phyloP scores from a whole-genome alignment of 2,113 vertebrate genomes.

The Natator depressus region DNA sequence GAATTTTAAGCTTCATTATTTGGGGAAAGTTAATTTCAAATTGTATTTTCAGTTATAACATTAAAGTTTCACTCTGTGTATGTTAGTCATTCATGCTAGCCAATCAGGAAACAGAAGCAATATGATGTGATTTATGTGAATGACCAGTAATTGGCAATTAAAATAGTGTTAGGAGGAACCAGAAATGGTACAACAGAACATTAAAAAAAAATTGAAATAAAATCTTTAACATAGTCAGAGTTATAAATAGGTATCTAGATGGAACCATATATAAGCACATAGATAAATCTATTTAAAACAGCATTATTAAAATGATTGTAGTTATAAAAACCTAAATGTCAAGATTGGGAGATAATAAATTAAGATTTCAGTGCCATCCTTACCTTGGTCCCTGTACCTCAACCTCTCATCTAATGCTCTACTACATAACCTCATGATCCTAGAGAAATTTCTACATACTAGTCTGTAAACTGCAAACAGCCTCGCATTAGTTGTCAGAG shows the following conservation, averaged over 20 bases:
- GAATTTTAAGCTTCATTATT: neutral
- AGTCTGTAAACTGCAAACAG: neutral
- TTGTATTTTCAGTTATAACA: neutral
- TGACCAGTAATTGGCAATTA: neutral
- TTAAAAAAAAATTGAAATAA: neutral
- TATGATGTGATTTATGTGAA: neutral
- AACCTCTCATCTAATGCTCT: neutral
- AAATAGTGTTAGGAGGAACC: neutral
- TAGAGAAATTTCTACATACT: neutral
- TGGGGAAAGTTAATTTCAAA: neutral
- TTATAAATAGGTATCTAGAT: neutral
- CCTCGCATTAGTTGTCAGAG: neutral
- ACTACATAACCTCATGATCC: neutral
- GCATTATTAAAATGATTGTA: neutral
- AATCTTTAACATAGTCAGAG: neutral
- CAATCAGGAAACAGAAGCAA: neutral
- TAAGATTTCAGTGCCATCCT: neutral
- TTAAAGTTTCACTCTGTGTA: neutral
- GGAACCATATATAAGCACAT: neutral
- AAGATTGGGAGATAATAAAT: neutral
- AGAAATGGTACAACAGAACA: neutral
- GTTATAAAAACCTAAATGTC: neutral
- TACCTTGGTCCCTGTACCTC: neutral
- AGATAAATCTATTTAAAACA: neutral
- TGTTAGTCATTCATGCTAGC: neutral